A percentile compares a stretch with the other conserved stretches of the same genome.
Evolutionary conservation across 2,888 invertebrate genomes (phyloP).

Genomic region (Ochropacha duplaris): DNA sequence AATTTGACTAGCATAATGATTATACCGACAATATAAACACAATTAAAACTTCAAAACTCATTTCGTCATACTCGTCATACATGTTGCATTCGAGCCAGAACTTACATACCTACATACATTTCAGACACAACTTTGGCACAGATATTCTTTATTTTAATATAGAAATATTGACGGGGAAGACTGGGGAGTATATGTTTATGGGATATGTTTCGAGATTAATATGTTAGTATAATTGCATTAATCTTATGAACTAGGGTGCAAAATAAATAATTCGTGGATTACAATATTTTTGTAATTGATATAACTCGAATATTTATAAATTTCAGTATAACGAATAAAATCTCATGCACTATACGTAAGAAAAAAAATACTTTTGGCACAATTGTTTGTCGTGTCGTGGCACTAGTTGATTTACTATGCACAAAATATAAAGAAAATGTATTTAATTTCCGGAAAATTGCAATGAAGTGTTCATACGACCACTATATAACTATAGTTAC

Average conservation of each 20-base stretch:
- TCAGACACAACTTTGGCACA: slow-evolving; percentile 78
- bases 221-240: slow-evolving; percentile 54
- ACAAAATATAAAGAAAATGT: slow-evolving; percentile 40
- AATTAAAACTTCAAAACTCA: slow-evolving; percentile 43
- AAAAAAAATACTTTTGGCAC: slow-evolving; percentile 62
- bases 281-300: slow-evolving; percentile 45
- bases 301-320: slow-evolving; percentile 31
- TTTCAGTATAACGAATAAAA: slow-evolving; percentile 23
- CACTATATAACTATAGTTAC: slow-evolving; percentile 63
- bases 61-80: slow-evolving; percentile 45
- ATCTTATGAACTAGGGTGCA: slow-evolving; percentile 74
- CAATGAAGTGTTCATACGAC: slow-evolving; percentile 70
- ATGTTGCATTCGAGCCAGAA: slow-evolving; percentile 43
- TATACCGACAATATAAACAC: slow-evolving; percentile 54
- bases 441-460: slow-evolving; percentile 54
- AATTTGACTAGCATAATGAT: slow-evolving; percentile 79
- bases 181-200: slow-evolving; percentile 63
- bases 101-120: slow-evolving; percentile 38
- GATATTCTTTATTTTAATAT: slow-evolving; percentile 55
- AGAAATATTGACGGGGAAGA: slow-evolving; percentile 80
- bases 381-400: slow-evolving; percentile 58
- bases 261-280: slow-evolving; percentile 71
- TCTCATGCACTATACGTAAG: slow-evolving; percentile 26
- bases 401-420: slow-evolving; percentile 52
- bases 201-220: slow-evolving; percentile 74